Conservation (phyloP, 2,888 invertebrate species). For the Strigamia transsilvanica region DNA sequence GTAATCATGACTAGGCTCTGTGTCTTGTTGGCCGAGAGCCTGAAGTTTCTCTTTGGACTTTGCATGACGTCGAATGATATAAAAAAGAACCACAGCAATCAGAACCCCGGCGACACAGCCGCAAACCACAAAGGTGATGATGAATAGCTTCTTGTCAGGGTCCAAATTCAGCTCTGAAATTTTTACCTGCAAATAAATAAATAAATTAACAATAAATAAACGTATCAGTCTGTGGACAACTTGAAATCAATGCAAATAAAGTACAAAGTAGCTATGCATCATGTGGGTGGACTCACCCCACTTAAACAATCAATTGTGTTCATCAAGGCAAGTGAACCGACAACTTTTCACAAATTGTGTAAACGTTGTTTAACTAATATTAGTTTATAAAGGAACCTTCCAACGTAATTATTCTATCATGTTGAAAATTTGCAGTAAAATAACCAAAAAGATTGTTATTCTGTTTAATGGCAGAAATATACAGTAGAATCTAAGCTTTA, state of each 20-base stretch:
- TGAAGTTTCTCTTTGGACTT: slow-evolving; percentile 81
- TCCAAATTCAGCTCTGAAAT: slow-evolving; percentile 57
- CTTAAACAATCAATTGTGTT: not conserved
- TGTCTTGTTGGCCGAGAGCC: slow-evolving; percentile 75
- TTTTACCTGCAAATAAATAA: slow-evolving; percentile 57
- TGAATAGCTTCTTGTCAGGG: slow-evolving; percentile 66
- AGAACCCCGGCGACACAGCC: slow-evolving; percentile 74
- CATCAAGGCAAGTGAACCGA: not conserved
- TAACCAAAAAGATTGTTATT: too few species aligned
- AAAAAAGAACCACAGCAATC: slow-evolving; percentile 70
- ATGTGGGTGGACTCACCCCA: not conserved
- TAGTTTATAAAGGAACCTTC: not conserved
- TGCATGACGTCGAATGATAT: slow-evolving; percentile 79
- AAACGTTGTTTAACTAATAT: not conserved
- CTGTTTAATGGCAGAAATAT: not conserved
- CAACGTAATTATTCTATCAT: too few species aligned
- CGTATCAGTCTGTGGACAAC: not conserved
- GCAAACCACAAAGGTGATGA: slow-evolving; percentile 70
- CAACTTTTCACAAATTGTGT: not conserved
- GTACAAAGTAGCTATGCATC: not conserved
- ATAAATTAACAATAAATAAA: not conserved
- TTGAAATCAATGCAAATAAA: not conserved
- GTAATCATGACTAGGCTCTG: slow-evolving; percentile 90
- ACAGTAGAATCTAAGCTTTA: too few species aligned
- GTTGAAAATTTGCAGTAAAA: too few species aligned